Conservation (phyloP, 2,888 invertebrate genomes). For the Morinoia aosen region DNA sequence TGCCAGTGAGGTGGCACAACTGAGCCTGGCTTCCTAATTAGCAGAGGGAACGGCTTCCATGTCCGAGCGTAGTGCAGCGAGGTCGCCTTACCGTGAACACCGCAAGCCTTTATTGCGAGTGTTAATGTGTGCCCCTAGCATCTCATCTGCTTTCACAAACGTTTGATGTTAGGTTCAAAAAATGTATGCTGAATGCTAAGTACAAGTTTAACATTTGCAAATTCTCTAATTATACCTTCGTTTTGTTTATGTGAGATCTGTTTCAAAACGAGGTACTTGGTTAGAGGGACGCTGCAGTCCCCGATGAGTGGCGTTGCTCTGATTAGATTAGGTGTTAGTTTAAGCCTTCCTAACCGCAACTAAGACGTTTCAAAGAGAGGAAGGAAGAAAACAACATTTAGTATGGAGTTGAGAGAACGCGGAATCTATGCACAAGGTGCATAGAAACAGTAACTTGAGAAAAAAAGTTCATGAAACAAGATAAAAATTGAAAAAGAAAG, state of each 20-base stretch:
- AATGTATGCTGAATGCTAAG: neutral
- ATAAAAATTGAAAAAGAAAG: too few relatives aligned
- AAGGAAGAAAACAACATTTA: too few relatives aligned
- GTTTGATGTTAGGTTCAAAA: neutral
- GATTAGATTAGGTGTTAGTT: too few relatives aligned
- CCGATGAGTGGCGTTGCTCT: neutral
- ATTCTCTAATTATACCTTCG: neutral
- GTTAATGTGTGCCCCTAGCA: neutral
- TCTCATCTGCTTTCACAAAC: neutral
- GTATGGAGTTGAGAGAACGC: too few relatives aligned
- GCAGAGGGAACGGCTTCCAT: neutral
- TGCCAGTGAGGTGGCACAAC: neutral
- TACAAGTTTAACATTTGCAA: neutral
- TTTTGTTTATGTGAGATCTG: neutral
- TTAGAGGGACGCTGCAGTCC: neutral
- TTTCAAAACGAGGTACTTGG: neutral
- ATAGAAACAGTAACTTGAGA: too few relatives aligned
- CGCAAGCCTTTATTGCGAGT: neutral
- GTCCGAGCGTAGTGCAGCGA: neutral
- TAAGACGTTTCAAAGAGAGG: too few relatives aligned
- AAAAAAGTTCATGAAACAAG: too few relatives aligned
- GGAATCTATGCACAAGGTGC: too few relatives aligned
- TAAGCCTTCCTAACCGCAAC: too few relatives aligned
- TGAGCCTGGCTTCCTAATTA: neutral
- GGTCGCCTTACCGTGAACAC: neutral